A percentile compares a stretch with the other conserved stretches of the same genome.
Conservation (phyloP, 2,113 vertebrate species). For the Microtus richardsoni region DNA sequence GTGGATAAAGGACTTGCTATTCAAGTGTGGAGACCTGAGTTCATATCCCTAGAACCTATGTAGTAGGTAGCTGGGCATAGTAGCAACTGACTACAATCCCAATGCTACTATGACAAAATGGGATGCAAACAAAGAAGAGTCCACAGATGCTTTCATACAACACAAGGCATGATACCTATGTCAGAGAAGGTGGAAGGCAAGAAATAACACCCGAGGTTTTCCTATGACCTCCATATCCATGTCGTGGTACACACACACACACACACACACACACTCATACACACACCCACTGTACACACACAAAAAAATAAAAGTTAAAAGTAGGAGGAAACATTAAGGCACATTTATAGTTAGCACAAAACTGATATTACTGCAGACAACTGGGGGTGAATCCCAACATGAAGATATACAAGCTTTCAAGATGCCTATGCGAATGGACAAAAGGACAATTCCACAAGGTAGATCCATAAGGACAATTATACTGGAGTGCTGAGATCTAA, state of each 20-base stretch:
- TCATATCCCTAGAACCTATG: not conserved
- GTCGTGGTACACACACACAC: not conserved
- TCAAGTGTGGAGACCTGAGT: not conserved
- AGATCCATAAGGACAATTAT: not conserved
- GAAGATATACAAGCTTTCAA: not conserved
- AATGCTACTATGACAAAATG: not conserved
- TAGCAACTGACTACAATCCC: not conserved
- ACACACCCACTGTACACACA: not conserved
- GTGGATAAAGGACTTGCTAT: not conserved
- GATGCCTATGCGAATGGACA: not conserved
- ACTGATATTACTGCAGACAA: not conserved
- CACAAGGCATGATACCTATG: not conserved
- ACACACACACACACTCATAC: not conserved
- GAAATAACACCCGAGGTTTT: not conserved
- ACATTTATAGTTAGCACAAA: not conserved
- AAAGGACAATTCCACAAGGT: not conserved
- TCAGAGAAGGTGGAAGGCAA: not conserved
- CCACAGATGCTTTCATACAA: not conserved
- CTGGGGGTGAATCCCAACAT: not conserved
- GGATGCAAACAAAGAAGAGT: not conserved
- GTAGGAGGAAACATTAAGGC: conserved; percentile 6
- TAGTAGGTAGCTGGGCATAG: not conserved
- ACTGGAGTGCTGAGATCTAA: not conserved
- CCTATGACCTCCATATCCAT: not conserved
- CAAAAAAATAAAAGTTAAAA: conserved; percentile 22